Base-by-base conservation (phyloP, 1,140 invertebrate genomes). In the Neodiprion fabricii region DNA sequence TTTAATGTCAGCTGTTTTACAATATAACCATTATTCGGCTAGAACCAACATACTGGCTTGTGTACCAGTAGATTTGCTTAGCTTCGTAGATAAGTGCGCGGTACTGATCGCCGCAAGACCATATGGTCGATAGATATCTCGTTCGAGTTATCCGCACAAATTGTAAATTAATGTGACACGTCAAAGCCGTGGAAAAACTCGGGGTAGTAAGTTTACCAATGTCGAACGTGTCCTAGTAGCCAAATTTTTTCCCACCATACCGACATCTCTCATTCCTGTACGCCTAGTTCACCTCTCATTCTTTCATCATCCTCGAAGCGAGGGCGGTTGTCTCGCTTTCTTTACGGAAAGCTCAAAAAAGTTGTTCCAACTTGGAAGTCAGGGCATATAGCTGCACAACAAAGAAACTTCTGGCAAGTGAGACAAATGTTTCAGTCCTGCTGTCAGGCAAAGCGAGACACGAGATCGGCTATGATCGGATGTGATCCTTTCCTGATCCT, bases 91-190 rank as follows among this genome's bases (percentile, higher is more conserved):
- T 61, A 61, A 61, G 53, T 9, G n/a, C 53, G n/a, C 53, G 7
- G 53, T 12, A 61, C 11, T 9, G 11, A 61, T 61, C 11, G 53
- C n/a, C 53, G n/a, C 53, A 68, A 67, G 11, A 67, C 67, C 80
- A 81, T 79, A 81, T 81, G 80, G 79, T 72, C 73, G 73, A 75
- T 81, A 81, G 73, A 75, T 81, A 81, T 79, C 78, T 78, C 78
- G 76, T 75, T 74, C 67, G 23, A 73, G 67, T 61, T 72, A 77
- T 71, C 76, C 74, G 21, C 74, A 75, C 78, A 83, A 84, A 84
- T 84, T 84, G 81, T 83, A 84, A 84, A 84, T 84, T 84, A 84
- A 84, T 82, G 78, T 75, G 76, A 79, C 81, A 78, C 76, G 73
- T 65, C 76, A 68, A 61, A 17, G 70, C 28, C 71, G 75, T 47